Evolutionary conservation across 2,888 invertebrate species (phyloP), one percentile per base, ranked within the genome.

Genomic region (Camptogramma bilineatum): DNA sequence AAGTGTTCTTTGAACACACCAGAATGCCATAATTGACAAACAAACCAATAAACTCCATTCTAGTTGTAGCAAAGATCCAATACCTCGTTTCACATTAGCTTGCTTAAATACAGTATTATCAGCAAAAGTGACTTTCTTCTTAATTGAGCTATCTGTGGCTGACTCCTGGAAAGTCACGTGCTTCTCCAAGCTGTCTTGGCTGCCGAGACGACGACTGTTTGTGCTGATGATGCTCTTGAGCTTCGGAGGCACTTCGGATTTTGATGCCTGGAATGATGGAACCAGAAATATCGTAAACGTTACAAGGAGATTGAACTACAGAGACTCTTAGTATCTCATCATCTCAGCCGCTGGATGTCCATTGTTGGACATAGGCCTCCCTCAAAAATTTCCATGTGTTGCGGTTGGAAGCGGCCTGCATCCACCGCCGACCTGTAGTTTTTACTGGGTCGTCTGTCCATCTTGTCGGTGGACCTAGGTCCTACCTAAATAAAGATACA

Each of bases 51-150:
- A 28, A 8, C 7, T 10, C 2, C 2, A 34, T 9, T 34, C 3
- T 13, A 28, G 10, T 19, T 21, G 19, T 19, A 19, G 17, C 4
- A 46, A 4, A 5, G 2, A 3, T 39, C 3, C 13, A 13, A 13
- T 76, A 92, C 93, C 91, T 84, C 93, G 74, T 62, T 87, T 87
- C 0, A 79, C 52, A 61, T 82, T 87, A 4, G 77, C 69, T 5
- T 77, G 85, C 54, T 88, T 84, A 70, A 93, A 93, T 0, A 90
- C 75, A 1, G 93, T 92, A 48, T 88, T 88, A 7, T 91, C 84
- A 21, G 92, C 90, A 71, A 93, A 93, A 56, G 91, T 88, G 5
- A 92, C 93, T 59, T 81, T 87, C 61, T 92, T 93, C 60, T 87
- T 91, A 0, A 81, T 68, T 2, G 83, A 86, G 0, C 74, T 72